Evolutionary conservation across 2,797 vertebrate species (phyloP).

Genomic region (Bradypodion pumilum): DNA sequence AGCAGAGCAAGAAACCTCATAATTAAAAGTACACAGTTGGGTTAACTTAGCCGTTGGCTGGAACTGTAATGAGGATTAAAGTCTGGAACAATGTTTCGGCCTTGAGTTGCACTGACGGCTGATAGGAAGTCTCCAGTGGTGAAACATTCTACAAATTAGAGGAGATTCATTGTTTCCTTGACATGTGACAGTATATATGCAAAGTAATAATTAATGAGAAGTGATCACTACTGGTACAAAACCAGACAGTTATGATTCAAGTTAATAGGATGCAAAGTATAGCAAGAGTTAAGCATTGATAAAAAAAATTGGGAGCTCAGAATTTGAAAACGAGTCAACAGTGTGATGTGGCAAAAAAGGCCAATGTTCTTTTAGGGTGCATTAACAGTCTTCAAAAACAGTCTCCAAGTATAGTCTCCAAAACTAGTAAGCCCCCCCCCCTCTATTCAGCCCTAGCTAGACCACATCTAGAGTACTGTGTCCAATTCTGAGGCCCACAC

Average conservation of each 20-base stretch:
- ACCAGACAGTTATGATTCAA: background rate
- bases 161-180: background rate
- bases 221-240: background rate
- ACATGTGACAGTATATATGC: background rate
- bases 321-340: too few relatives aligned
- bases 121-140: constrained; percentile 38
- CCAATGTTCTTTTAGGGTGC: too few relatives aligned
- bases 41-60: constrained; percentile 58
- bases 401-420: too few relatives aligned
- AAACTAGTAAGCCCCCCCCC: too few relatives aligned
- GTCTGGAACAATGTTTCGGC: constrained; percentile 38
- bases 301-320: too few relatives aligned
- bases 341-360: too few relatives aligned
- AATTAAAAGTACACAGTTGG: constrained; percentile 71
- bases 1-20: constrained; percentile 64
- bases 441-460: too few relatives aligned
- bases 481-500: too few relatives aligned
- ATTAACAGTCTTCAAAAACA: too few relatives aligned
- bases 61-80: constrained; percentile 46
- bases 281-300: too few relatives aligned
- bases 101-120: constrained; percentile 38
- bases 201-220: background rate
- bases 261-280: background rate
- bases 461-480: too few relatives aligned
- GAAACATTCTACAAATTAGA: constrained; percentile 2